Evolutionary conservation across 2,797 vertebrate species (phyloP), one percentile per base, ranked within the genome.

Genomic region (Spea hammondii): DNA sequence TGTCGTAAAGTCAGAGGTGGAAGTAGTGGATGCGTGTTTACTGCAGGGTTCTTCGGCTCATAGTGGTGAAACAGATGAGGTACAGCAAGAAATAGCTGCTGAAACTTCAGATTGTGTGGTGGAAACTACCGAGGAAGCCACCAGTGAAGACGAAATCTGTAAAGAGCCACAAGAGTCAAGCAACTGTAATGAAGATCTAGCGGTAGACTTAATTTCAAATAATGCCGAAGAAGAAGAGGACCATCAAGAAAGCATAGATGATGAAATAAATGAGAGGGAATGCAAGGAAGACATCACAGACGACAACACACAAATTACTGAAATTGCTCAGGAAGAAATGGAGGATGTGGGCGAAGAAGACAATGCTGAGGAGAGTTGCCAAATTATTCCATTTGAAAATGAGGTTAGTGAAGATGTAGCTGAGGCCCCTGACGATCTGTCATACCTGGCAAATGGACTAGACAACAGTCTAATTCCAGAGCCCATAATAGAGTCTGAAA

Each of bases 331-430:
- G 54, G 74, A 80, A 59, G 64, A 46, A n/a, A 74, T 76, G 1
- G 76, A 80, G 65, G 84, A 77, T 64, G 5, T 32, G 5, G 0
- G 32, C 62, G 84, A 79, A 59, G 77, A 79, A 1, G 86, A 90
- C 5, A 66, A 64, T 12, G 65, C 47, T 0, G 86, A 89, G 77
- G 87, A 88, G 1, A 83, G 76, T 62, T 89, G 85, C 78, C 88
- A 88, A 4, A 89, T 84, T 65, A 51, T 86, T 77, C 85, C 84
- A 62, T 89, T 82, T 14, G 89, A 91, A 67, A 86, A 79, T 1
- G 85, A 88, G 44, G 57, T 65, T n/a, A 1, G 6, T 65, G 85
- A 90, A 0, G 87, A 85, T 51, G 32, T 76, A 0, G 17, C 65
- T 53, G 32, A 88, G 5, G 48, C 85, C 5, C 47, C 76, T 7